Conservation (phyloP, 2,888 invertebrate species). For the Aleiodes alternator region DNA sequence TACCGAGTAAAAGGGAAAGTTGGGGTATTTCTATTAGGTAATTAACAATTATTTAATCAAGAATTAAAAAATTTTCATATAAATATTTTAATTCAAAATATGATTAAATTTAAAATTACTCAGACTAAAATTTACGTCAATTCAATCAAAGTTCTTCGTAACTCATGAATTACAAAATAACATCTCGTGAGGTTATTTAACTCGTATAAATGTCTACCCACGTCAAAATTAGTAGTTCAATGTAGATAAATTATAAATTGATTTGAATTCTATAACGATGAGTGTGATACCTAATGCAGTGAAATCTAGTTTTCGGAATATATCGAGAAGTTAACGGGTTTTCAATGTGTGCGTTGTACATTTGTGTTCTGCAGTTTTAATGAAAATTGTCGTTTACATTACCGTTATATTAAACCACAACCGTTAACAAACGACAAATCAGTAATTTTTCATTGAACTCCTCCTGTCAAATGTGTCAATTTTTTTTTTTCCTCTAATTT, state of each 20-base stretch:
- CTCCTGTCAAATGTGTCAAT: neutral
- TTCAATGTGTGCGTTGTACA: constrained; percentile 12
- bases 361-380: neutral
- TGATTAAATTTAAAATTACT: neutral
- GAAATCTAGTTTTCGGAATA: constrained; percentile 10
- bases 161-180: constrained; percentile 19
- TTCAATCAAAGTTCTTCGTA: constrained; percentile 9
- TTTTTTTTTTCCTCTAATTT: too few relatives aligned
- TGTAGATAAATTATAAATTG: constrained; percentile 12
- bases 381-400: constrained; percentile 11
- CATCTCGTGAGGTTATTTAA: constrained; percentile 11
- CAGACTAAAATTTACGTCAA: neutral
- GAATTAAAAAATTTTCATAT: too few relatives aligned
- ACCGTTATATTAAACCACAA: constrained; percentile 21
- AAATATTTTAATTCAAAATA: neutral
- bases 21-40: too few relatives aligned
- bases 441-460: constrained; percentile 11
- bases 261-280: constrained; percentile 2
- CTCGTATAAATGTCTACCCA: constrained; percentile 29
- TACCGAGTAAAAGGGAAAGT: too few relatives aligned
- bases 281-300: neutral
- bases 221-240: constrained; percentile 5
- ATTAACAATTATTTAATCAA: too few relatives aligned
- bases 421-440: constrained; percentile 17
- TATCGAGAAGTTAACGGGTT: constrained; percentile 21